Conservation (phyloP, 2,888 invertebrate genomes). For the Brachylomia viminalis region DNA sequence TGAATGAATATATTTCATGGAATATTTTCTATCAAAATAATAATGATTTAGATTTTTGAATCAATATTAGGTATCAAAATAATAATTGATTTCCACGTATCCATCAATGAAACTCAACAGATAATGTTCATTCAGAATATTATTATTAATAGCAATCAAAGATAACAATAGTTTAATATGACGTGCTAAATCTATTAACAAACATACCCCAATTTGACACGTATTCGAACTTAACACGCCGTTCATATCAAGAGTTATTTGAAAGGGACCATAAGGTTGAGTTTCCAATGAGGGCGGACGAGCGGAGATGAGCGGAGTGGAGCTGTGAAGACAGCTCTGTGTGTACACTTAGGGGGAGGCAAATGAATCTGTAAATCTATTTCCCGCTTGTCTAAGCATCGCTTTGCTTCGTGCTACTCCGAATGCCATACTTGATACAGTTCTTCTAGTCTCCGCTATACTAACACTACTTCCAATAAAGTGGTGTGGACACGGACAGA, state of each 20-base stretch:
- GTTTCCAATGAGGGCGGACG: background rate
- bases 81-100: background rate
- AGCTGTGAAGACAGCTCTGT: background rate
- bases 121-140: background rate
- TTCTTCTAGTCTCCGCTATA: background rate
- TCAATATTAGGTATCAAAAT: background rate
- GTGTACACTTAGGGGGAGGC: background rate
- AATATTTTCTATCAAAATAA: background rate
- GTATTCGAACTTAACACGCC: slow-evolving; percentile 10
- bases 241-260: slow-evolving; percentile 3
- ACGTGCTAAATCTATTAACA: background rate
- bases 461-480: too few species aligned
- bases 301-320: background rate
- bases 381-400: background rate
- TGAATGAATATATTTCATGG: background rate
- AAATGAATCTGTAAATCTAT: background rate
- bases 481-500: too few species aligned
- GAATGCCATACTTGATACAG: too few species aligned
- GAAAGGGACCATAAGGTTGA: background rate
- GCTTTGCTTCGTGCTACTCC: background rate
- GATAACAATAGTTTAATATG: background rate
- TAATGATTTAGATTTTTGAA: background rate
- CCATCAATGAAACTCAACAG: too few species aligned
- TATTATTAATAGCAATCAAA: background rate
- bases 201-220: background rate